A percentile compares a stretch with the other conserved stretches of the same genome.
Evolutionary conservation across 1,140 invertebrate genomes (phyloP).

Genomic region (Bombus soroeensis): DNA sequence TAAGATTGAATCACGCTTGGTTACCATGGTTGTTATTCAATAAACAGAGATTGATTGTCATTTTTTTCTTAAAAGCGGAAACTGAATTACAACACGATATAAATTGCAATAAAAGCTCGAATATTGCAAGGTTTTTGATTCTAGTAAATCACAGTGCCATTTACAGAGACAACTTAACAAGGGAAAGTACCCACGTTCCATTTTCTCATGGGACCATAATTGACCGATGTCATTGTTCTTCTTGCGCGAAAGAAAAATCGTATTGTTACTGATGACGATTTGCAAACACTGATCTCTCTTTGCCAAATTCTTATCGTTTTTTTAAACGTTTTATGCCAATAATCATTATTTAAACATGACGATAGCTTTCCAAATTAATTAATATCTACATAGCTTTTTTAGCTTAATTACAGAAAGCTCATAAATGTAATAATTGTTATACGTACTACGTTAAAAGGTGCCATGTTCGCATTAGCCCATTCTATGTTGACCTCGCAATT

Average conservation of each 20-base stretch:
- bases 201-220: conserved; percentile 64
- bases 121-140: neutral
- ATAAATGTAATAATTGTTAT: neutral
- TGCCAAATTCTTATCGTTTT: neutral
- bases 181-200: conserved; percentile 75
- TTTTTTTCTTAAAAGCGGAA: neutral
- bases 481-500: conserved; percentile 82
- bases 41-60: neutral
- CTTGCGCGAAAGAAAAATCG: conserved; percentile 20
- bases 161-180: conserved; percentile 33
- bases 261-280: conserved; percentile 42
- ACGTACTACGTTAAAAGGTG: conserved; percentile 74
- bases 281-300: conserved; percentile 50
- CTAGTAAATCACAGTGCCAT: conserved; percentile 17
- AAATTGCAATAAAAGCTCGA: conserved; percentile 40
- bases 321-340: neutral
- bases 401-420: neutral
- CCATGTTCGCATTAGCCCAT: conserved; percentile 86
- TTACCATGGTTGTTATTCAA: neutral
- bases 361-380: neutral
- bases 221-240: conserved; percentile 70
- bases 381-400: neutral
- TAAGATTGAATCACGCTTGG: neutral
- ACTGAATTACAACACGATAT: neutral
- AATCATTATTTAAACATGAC: neutral